Percentiles rank a stretch among this genome's conserved stretches.
These are phyloP conservation scores for Lasioglossum marginatum DNA, from an alignment of 2,888 invertebrate species.

Conservation along the genomic window DNA sequence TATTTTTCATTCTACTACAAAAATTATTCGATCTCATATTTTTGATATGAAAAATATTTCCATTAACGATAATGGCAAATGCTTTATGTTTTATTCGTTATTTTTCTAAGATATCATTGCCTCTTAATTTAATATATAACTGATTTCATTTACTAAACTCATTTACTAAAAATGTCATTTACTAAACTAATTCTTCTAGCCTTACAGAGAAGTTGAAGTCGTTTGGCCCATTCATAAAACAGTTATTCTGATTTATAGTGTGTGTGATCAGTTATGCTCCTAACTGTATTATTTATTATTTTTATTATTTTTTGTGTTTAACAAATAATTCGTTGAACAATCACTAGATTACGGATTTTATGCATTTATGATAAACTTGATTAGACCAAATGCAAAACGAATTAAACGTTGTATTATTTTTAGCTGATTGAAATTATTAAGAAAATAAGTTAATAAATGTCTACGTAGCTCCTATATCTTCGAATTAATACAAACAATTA, in stretches of 20 bases:
- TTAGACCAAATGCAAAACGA: no score
- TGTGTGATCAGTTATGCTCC: no score
- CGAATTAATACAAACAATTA: not conserved
- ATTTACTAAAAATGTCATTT: no score
- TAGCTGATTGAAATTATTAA: not conserved
- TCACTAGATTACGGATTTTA: no score
- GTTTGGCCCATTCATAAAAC: no score
- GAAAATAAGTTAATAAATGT: not conserved
- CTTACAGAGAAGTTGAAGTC: no score
- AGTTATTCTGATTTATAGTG: no score
- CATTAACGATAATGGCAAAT: not conserved
- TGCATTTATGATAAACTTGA: no score
- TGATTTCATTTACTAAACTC: no score
- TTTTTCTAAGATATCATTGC: not conserved
- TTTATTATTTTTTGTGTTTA: not conserved
- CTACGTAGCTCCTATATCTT: not conserved
- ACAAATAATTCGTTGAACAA: no score
- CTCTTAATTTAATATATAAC: not conserved
- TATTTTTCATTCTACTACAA: not conserved
- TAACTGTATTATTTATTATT: not conserved
- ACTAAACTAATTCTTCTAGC: no score
- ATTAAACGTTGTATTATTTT: no score
- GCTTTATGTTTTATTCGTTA: not conserved
- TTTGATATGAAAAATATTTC: not conserved
- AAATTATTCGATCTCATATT: not conserved